Base-by-base conservation (phyloP, 2,888 invertebrate genomes). In the Leptothorax acervorum region DNA sequence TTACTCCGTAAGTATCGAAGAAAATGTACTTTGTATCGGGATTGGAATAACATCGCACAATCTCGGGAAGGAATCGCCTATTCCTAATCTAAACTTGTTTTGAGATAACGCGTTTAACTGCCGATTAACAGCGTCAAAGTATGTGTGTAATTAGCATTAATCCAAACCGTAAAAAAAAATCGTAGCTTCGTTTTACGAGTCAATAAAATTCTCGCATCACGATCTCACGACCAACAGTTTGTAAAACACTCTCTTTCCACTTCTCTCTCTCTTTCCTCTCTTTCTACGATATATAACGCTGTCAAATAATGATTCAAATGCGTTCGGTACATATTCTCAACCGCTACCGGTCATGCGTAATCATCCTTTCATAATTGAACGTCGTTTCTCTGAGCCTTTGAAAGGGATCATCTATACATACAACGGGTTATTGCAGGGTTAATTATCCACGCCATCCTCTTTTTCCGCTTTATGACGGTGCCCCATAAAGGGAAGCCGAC, bases 391-490 rank as follows among this genome's bases (percentile, higher is more conserved):
- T 23, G 9, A 60, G 48, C 60, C 45, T 39, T 81, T 39, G 51
- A 42, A 60, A 65, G 60, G 66, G 70, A 55, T 39, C 73, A 73
- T 87, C 85, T 89, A 81, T 89, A 81, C 86, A 76, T 75, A 65
- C 84, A 63, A 71, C 82, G 55, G 81, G 79, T 86, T 83, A 87
- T 88, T 86, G 86, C 68, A 78, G 76, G 82, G 88, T 87, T 88
- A 91, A 91, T 91, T 91, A 89, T 88, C 91, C 87, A 83, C 83
- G 83, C 82, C 88, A 86, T 85, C 89, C 87, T 88, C 88, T 88
- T 90, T 89, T 90, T 88, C 87, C 90, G 82, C 85, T 89, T 86
- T 89, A 89, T 87, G 86, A 85, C 83, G 48, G 63, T 35, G 81
- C 66, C 85, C 84, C 89, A 84, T 90, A 90, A 90, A 90, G 89